These are phyloP conservation scores for Thunnus maccoyii DNA, from an alignment of 2,113 vertebrate genomes.

Conservation along the genomic window DNA sequence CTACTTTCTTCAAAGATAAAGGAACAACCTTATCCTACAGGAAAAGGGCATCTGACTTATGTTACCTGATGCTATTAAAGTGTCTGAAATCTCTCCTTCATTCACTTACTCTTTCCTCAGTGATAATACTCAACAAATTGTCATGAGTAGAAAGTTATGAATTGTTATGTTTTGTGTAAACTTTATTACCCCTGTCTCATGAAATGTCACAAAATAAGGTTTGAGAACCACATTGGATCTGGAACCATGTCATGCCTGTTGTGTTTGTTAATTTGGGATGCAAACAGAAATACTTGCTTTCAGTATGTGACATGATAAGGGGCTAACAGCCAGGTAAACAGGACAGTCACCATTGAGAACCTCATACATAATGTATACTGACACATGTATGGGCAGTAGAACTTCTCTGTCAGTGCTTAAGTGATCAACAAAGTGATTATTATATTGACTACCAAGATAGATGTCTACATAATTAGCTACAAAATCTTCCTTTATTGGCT, in stretches of 20 bases:
- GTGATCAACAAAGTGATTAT: slow-evolving; percentile 20
- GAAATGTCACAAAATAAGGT: background rate
- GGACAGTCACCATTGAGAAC: too few species aligned
- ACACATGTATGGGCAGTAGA: background rate
- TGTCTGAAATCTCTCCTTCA: slow-evolving; percentile 8
- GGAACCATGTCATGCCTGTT: background rate
- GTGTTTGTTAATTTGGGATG: background rate
- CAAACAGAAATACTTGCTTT: too few species aligned
- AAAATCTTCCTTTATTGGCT: slow-evolving; percentile 46
- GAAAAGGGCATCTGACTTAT: slow-evolving; percentile 45
- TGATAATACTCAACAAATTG: slow-evolving; percentile 25
- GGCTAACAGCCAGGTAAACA: too few species aligned
- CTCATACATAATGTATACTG: too few species aligned
- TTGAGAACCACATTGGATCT: background rate
- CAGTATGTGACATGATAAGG: too few species aligned
- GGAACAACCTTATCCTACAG: slow-evolving; percentile 29
- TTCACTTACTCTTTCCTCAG: slow-evolving; percentile 38
- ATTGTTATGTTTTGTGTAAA: slow-evolving; percentile 1
- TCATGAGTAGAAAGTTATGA: background rate
- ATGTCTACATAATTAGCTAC: slow-evolving; percentile 34
- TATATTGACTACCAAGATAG: slow-evolving; percentile 19
- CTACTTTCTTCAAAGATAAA: slow-evolving; percentile 44
- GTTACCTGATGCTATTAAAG: slow-evolving; percentile 23
- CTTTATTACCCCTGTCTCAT: background rate
- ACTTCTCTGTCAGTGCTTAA: slow-evolving; percentile 17